Evolutionary conservation across 2,797 vertebrate species (phyloP).

Genomic region (Hemibagrus guttatus): DNA sequence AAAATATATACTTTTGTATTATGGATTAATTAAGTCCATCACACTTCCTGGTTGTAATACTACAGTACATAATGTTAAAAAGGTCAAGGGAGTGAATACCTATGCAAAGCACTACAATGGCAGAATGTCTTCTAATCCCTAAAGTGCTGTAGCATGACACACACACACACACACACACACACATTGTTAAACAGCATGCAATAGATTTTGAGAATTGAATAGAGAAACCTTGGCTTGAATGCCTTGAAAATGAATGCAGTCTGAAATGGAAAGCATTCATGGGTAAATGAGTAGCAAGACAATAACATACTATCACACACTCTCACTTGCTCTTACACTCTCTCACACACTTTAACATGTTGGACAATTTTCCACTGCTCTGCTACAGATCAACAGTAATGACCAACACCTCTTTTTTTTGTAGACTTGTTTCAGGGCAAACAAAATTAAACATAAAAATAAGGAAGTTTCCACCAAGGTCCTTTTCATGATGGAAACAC

Average conservation of each 20-base stretch:
- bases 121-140: background rate
- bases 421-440: background rate
- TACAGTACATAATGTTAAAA: background rate
- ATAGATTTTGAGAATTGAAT: too few relatives aligned
- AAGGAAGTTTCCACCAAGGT: background rate
- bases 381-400: background rate
- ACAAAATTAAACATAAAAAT: background rate
- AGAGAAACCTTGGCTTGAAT: background rate
- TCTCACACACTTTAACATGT: background rate
- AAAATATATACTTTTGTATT: background rate
- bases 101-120: background rate
- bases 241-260: background rate
- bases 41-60: background rate
- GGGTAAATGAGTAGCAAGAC: conserved; percentile 3
- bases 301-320: conserved; percentile 11
- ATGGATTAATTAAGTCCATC: background rate
- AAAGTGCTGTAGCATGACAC: background rate
- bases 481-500: background rate
- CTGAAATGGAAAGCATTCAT: background rate
- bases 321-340: background rate
- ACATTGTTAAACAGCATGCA: background rate
- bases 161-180: background rate
- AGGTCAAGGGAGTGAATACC: background rate
- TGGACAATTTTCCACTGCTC: background rate
- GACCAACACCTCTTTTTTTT: background rate